Base-by-base conservation (phyloP, 2,888 invertebrate genomes). In the Sminthurides aquaticus region DNA sequence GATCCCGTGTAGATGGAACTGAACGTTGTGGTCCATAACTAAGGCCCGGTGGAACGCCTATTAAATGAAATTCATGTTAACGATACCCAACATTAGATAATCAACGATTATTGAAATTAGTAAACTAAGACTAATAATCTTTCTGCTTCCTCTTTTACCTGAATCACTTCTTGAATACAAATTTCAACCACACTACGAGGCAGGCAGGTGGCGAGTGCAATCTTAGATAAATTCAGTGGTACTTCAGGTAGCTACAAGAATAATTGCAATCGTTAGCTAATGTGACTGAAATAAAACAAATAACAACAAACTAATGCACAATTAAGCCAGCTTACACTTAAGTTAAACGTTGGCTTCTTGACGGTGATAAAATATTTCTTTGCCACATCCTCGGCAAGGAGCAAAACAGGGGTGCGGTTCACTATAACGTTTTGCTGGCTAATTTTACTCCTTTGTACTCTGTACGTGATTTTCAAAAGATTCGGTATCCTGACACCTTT, bases 81-180 rank as follows among this genome's bases (percentile, higher is more conserved):
- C n/a, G n/a, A n/a, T n/a, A n/a, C n/a, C n/a, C n/a, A n/a, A n/a
- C n/a, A n/a, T n/a, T n/a, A n/a, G n/a, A n/a, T n/a, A n/a, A n/a
- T n/a, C n/a, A n/a, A n/a, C n/a, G n/a, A n/a, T n/a, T n/a, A n/a
- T n/a, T n/a, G n/a, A n/a, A n/a, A n/a, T n/a, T n/a, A n/a, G n/a
- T n/a, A n/a, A n/a, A n/a, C n/a, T n/a, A n/a, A n/a, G n/a, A n/a
- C n/a, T n/a, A n/a, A n/a, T n/a, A n/a, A n/a, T n/a, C n/a, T n/a
- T n/a, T n/a, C n/a, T n/a, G n/a, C n/a, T n/a, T 52, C 52, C 5
- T 20, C 20, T 18, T 5, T 52, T 65, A 71, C 72, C 62, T 68
- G 67, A 63, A 71, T 59, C 26, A 73, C 69, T 69, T 73, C 73
- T 20, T 70, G 66, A 24, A 71, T 61, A 55, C 71, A 73, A 49